phyloP scores from a whole-genome alignment of 2,888 invertebrate species.

The Cephus runcator region DNA sequence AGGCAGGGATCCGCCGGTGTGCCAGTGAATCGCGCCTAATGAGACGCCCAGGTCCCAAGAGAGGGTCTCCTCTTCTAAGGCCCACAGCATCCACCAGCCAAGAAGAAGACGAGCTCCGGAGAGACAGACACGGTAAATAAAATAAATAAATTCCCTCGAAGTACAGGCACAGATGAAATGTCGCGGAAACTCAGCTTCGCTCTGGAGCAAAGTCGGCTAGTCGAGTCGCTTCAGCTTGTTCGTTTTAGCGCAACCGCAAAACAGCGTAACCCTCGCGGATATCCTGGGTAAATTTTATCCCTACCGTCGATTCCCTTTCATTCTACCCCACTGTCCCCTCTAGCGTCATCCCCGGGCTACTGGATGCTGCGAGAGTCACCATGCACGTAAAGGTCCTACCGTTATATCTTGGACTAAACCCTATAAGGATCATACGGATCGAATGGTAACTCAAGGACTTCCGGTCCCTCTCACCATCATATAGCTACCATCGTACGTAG shows the following conservation, averaged over 20 bases:
- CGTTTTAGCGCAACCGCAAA: background rate
- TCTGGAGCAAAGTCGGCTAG: background rate
- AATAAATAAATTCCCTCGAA: conserved; percentile 49
- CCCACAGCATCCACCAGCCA: conserved; percentile 10
- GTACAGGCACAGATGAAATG: conserved; percentile 39
- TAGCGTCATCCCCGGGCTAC: background rate
- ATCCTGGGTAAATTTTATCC: background rate
- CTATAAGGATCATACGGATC: background rate
- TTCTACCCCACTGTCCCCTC: background rate
- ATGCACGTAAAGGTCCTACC: background rate
- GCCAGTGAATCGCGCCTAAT: conserved; percentile 62
- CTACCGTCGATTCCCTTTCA: background rate
- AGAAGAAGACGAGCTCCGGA: conserved; percentile 15
- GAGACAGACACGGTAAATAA: conserved; percentile 38
- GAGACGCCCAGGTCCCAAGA: conserved; percentile 55
- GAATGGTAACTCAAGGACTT: background rate
- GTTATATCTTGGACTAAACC: background rate
- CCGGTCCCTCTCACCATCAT: background rate
- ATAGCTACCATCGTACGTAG: conserved; percentile 9
- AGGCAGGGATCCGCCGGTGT: conserved; percentile 54
- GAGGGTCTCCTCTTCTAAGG: conserved; percentile 27
- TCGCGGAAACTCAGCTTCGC: conserved; percentile 33
- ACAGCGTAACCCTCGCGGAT: background rate
- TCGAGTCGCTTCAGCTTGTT: background rate
- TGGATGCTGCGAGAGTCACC: background rate